Evolutionary conservation across 2,888 invertebrate species (phyloP).

Genomic region (Lepidonotus clava): DNA sequence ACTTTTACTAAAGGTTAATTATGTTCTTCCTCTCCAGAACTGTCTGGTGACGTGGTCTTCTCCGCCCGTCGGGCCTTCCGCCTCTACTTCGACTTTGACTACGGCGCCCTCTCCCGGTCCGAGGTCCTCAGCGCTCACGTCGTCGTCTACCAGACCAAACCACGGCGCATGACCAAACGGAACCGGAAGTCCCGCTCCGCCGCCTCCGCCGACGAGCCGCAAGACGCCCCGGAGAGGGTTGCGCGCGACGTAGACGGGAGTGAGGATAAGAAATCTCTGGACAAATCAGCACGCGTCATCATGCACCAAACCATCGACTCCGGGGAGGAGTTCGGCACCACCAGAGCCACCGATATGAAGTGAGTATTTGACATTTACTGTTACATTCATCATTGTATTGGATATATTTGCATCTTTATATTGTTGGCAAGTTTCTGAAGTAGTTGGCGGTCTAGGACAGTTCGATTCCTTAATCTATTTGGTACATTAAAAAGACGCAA

Average conservation of each 20-base stretch:
- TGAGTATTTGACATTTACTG: background rate
- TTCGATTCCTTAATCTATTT: background rate
- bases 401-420: background rate
- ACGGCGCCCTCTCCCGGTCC: background rate
- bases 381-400: too few relatives aligned
- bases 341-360: background rate
- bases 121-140: slow-evolving; percentile 15
- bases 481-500: background rate
- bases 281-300: slow-evolving; percentile 21
- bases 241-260: background rate
- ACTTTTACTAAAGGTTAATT: too few relatives aligned
- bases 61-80: slow-evolving; percentile 39
- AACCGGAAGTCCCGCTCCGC: slow-evolving; percentile 10
- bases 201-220: background rate
- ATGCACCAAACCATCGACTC: slow-evolving; percentile 42
- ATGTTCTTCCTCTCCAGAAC: slow-evolving; percentile 23
- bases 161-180: background rate
- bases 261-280: background rate
- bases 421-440: too few relatives aligned
- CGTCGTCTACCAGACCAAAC: slow-evolving; percentile 28
- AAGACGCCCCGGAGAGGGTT: background rate
- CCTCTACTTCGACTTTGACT: slow-evolving; percentile 54
- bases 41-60: slow-evolving; percentile 53
- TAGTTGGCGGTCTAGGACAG: too few relatives aligned
- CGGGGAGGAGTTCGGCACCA: background rate